Evolutionary conservation across 2,888 invertebrate species (phyloP).

Genomic region (Asteroscopus sphinx): DNA sequence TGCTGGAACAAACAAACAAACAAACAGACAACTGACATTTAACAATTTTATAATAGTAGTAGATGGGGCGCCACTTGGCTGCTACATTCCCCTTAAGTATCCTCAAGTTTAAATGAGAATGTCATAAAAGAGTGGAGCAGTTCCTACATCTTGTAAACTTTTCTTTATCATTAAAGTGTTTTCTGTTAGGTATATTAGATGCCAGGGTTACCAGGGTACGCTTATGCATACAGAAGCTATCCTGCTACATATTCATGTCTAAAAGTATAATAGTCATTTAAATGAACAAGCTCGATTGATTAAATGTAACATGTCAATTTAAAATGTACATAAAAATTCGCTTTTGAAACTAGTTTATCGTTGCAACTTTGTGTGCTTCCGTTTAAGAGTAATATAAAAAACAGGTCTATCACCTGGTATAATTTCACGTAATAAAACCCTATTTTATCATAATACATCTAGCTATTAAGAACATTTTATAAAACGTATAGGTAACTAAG

Average conservation of each 20-base stretch:
- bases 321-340: conserved; percentile 31
- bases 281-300: conserved; percentile 35
- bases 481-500: too few relatives aligned
- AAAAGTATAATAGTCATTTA: conserved; percentile 12
- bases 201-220: background rate
- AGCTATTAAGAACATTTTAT: too few relatives aligned
- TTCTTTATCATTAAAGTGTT: background rate
- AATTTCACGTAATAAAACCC: too few relatives aligned
- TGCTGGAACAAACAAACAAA: too few relatives aligned
- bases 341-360: conserved; percentile 10
- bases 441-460: too few relatives aligned
- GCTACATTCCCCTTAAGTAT: too few relatives aligned
- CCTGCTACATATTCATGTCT: conserved; percentile 30
- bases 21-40: too few relatives aligned
- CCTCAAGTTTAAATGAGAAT: too few relatives aligned
- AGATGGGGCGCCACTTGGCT: too few relatives aligned
- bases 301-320: conserved; percentile 45
- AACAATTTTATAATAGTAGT: too few relatives aligned
- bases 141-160: background rate
- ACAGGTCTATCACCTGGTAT: too few relatives aligned
- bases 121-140: background rate
- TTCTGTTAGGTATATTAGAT: background rate
- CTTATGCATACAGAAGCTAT: conserved; percentile 10
- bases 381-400: too few relatives aligned
- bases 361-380: conserved; percentile 10